Base-by-base conservation (phyloP, 2,113 vertebrate genomes). In the Notechis scutatus region DNA sequence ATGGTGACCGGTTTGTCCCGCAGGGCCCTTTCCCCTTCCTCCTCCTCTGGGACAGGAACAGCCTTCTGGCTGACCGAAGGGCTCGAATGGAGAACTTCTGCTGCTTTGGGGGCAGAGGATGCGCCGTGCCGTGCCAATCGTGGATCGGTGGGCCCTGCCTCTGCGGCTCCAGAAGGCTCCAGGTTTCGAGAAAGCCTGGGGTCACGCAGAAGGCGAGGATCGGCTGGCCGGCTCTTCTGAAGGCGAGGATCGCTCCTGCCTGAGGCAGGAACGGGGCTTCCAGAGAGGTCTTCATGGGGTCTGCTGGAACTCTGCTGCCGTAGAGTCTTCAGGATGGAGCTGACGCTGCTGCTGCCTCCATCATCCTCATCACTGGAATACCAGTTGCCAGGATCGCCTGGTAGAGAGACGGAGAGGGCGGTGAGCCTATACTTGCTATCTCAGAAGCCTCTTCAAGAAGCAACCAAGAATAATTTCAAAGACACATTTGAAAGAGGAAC, bases 321-420 rank as follows among this genome's bases (percentile, higher is more conserved):
- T 5, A 99, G 96, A 0, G 98, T 99, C 95, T 99, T 99, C 6
- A 99, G 81, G 29, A 99, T 99, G 74, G 98, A 99, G 4, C 98
- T 98, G 91, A 99, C 99, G 0, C 99, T 99, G n/a, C 98, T 98
- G 0, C 99, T 98, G 0, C 99, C 74, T 4, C 74, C 99, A 0
- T 99, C 99, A 0, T 99, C 99, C 52, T 99, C 99, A 0, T 99
- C 99, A 3, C 99, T 99, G 1, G 99, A 99, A 94, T 99, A 99
- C 99, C 99, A 99, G 96, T 98, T 99, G 5, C 98, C 99, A 0
- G 99, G 97, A 94, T 99, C 99, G 9, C 98, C 99, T 99, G 24
- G 57, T 93, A 24, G n/a, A 52, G 26, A 11, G 20, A 15, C 34
- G 39, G 1, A 34, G 42, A 1, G 1, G 9, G 11, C 0, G 0